phyloP scores from a whole-genome alignment of 1,140 invertebrate species.

The Hypsibius dujardini region DNA sequence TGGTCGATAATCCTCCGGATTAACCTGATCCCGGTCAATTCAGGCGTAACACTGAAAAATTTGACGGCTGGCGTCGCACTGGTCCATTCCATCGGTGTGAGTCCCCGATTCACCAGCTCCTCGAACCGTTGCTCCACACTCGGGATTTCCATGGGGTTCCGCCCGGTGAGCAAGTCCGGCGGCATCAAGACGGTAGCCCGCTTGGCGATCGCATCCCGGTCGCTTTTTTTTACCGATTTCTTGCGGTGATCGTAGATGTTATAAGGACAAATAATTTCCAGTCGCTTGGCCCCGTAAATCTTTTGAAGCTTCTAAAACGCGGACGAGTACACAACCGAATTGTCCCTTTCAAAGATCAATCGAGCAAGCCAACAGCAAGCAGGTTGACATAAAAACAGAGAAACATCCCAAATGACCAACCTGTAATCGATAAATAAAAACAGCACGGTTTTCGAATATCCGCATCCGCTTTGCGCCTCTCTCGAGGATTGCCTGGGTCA shows the following conservation, averaged over 20 bases:
- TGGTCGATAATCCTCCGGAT: not conserved
- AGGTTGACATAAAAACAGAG: no score
- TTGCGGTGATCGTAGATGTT: not conserved
- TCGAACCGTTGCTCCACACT: not conserved
- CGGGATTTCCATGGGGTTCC: not conserved
- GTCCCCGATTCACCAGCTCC: not conserved
- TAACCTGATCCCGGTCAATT: not conserved
- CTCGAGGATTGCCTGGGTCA: not conserved
- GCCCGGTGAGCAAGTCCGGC: not conserved
- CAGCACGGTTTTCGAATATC: not conserved
- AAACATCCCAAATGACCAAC: not conserved
- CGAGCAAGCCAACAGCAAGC: no score
- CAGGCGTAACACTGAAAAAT: not conserved
- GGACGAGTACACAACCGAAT: not conserved
- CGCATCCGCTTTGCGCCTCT: not conserved
- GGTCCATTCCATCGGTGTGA: not conserved
- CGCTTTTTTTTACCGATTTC: not conserved
- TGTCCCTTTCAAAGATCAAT: no score
- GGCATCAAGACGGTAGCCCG: no score
- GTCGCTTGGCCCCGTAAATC: not conserved
- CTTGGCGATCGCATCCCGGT: not conserved
- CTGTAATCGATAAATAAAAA: slow-evolving; percentile 7
- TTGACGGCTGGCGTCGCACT: not conserved
- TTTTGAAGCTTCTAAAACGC: not conserved
- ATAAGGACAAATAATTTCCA: not conserved